These are phyloP conservation scores for Coelopa pilipes DNA, from an alignment of 2,888 invertebrate genomes.

Conservation along the genomic window DNA sequence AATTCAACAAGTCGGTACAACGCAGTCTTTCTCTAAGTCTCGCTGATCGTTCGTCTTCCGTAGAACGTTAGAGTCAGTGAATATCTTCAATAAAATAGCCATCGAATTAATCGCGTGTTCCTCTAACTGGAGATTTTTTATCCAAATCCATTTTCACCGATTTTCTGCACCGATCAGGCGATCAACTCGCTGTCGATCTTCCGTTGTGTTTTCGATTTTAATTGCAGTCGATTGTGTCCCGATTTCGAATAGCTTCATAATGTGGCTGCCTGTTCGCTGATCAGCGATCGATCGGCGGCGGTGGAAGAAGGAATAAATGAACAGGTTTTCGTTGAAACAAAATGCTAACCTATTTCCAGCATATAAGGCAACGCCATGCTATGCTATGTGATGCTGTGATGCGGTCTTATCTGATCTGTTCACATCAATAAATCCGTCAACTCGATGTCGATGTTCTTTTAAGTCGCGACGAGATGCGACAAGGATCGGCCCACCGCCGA, in stretches of 20 bases:
- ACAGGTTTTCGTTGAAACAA: conserved; percentile 16
- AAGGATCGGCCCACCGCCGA: conserved; percentile 35
- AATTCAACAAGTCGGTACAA: too few species aligned
- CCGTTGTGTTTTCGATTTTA: conserved; percentile 21
- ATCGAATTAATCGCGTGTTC: too few species aligned
- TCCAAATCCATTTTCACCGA: conserved; percentile 8
- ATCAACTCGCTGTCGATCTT: background rate
- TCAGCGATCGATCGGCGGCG: background rate
- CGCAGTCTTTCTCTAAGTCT: too few species aligned
- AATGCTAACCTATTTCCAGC: conserved; percentile 41
- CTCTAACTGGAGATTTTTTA: too few species aligned
- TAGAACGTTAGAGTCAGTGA: too few species aligned
- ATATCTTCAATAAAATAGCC: too few species aligned
- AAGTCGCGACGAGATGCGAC: conserved; percentile 10
- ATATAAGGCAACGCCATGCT: conserved; percentile 33
- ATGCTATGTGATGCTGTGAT: background rate
- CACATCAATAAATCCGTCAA: conserved; percentile 40
- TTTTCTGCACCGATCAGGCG: background rate
- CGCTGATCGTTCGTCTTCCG: too few species aligned
- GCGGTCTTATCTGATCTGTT: conserved; percentile 2
- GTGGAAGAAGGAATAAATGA: background rate
- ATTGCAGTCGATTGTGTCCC: conserved; percentile 17
- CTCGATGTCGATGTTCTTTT: conserved; percentile 32
- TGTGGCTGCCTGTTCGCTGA: background rate
- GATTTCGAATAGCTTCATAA: conserved; percentile 6